Evolutionary conservation across 2,888 invertebrate genomes (phyloP).

Genomic region (Pammene aurita): DNA sequence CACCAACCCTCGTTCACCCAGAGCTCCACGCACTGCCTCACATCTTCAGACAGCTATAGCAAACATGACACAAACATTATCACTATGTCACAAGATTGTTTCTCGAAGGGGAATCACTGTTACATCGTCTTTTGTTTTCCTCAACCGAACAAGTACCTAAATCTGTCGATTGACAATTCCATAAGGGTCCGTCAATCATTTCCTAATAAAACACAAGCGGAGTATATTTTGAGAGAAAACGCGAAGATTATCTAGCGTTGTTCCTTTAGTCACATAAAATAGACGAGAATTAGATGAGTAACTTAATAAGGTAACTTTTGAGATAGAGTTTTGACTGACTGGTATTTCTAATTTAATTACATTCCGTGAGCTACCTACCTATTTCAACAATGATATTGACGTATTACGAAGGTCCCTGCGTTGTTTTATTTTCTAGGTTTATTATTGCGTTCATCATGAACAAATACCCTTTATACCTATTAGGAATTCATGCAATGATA

Average conservation of each 20-base stretch:
- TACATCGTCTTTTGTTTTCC: constrained; percentile 21
- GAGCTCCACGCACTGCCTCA: constrained; percentile 74
- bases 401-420: neutral
- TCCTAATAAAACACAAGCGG: constrained; percentile 14
- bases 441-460: too few species aligned
- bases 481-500: too few species aligned
- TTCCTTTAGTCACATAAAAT: neutral
- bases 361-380: neutral
- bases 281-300: too few species aligned
- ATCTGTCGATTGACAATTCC: constrained; percentile 29
- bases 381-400: neutral
- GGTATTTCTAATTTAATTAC: constrained; percentile 12
- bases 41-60: constrained; percentile 77
- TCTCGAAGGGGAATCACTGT: constrained; percentile 10
- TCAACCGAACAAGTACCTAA: constrained; percentile 4
- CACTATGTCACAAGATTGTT: neutral
- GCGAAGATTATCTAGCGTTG: constrained; percentile 1
- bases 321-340: too few species aligned
- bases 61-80: constrained; percentile 4
- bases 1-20: constrained; percentile 80
- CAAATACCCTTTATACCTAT: too few species aligned
- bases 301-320: too few species aligned
- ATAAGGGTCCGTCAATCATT: constrained; percentile 27
- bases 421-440: too few species aligned
- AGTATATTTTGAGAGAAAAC: constrained; percentile 5